These are phyloP conservation scores for Parascotia fuliginaria DNA, from an alignment of 2,888 invertebrate genomes.

Conservation along the genomic window DNA sequence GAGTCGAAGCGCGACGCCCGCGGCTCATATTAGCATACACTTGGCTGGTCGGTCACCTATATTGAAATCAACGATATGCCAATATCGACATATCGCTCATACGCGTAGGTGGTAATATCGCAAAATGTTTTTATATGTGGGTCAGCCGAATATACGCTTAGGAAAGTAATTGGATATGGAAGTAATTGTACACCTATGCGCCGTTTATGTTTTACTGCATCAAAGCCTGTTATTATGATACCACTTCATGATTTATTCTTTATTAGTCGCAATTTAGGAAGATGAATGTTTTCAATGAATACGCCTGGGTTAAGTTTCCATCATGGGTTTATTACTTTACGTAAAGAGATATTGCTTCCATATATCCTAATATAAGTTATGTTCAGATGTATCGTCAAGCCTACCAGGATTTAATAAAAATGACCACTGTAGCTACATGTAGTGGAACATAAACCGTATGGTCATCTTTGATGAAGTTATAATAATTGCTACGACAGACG, in stretches of 20 bases:
- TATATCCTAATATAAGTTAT: not conserved
- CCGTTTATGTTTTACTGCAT: constrained; percentile 66
- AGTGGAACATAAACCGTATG: too few species aligned
- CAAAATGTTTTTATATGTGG: constrained; percentile 68
- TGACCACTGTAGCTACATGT: not conserved
- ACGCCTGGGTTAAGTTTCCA: constrained; percentile 18
- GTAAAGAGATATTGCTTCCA: not conserved
- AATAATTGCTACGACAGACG: too few species aligned
- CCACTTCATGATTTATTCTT: constrained; percentile 70
- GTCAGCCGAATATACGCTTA: constrained; percentile 69
- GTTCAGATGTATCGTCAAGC: not conserved
- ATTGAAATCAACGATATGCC: constrained; percentile 63
- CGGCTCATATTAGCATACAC: constrained; percentile 64
- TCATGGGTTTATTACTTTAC: not conserved
- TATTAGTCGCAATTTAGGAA: constrained; percentile 71
- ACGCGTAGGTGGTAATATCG: constrained; percentile 70
- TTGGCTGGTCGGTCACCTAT: constrained; percentile 49
- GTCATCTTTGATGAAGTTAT: too few species aligned
- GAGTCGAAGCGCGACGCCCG: constrained; percentile 46
- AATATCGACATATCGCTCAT: constrained; percentile 67
- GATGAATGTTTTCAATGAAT: constrained; percentile 59
- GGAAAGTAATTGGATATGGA: constrained; percentile 68
- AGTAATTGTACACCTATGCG: constrained; percentile 73
- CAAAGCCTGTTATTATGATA: constrained; percentile 69
- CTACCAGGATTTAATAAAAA: not conserved